Base-by-base conservation (phyloP, 2,113 vertebrate genomes). In the Ceratotherium simum region DNA sequence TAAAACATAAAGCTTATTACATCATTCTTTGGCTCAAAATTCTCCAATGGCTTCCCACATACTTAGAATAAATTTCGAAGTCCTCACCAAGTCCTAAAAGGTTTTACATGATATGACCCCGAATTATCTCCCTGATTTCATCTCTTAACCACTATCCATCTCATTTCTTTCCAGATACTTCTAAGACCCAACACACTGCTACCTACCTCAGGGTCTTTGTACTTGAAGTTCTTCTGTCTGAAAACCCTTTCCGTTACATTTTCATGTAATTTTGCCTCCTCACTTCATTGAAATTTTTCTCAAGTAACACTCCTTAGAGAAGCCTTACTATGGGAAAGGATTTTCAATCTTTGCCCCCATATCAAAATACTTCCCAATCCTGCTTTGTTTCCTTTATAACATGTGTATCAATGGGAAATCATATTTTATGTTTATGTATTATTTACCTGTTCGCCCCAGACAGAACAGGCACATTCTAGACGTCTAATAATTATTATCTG, bases 191-290 rank as follows among this genome's bases (percentile, higher is more conserved):
- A 29, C 7, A 31, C 5, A 60, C 6, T 4, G 18, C 3, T 13
- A 16, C 1, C 12, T 14, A 90, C 3, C 25, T 65, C 27, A 42
- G 46, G 27, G 2, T 0, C 64, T 86, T 86, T 78, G 16, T 7
- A 21, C 17, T 87, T 36, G 14, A 46, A 64, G 25, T 69, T 72
- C 21, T 73, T 42, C 64, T 46, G 11, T 36, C 62, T 51, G 21
- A 91, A 97, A 95, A 90, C 1, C 13, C 3, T 46, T 92, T 27
- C n/a, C 20, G 67, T 90, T 73, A 56, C 46, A 51, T 87, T 84
- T 95, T 69, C 72, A 69, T 48, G 3, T 62, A 48, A 39, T 69
- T 78, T 97, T 89, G 9, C 20, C 20, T 67, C 31, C 3, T 92
- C 4, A 13, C 18, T 25, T 91, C 42, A 80, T 90, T 70, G 13